Evolutionary conservation across 2,797 vertebrate genomes (phyloP), one percentile per base, ranked within the genome.

Genomic region (Myiothlypis chrysogaster): DNA sequence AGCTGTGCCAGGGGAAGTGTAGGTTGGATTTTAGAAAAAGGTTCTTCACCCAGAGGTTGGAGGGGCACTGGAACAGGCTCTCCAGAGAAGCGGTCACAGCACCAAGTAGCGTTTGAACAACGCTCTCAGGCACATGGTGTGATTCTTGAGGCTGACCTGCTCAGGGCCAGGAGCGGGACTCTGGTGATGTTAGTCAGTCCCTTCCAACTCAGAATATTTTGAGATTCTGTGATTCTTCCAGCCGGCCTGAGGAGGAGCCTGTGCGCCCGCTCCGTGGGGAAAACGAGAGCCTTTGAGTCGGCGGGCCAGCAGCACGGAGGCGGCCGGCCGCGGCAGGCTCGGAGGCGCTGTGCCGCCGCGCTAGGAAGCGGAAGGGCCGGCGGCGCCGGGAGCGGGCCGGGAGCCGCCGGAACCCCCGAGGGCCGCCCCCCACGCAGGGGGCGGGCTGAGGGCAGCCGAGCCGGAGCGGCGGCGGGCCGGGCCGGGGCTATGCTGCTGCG

Each of bases 401-500:
- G 55, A 50, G 3, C 37, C 18, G 76, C 76, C 76, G 52, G 63
- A 79, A 79, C 76, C 53, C 2, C 8, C 12, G 1, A 39, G 81
- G 30, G 55, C 35, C 18, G 10, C 18, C 23, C 41, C 24, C 8
- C 32, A 8, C 9, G 17, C 27, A 5, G 5, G 37, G 61, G 63
- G 71, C 37, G 61, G 71, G 53, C 46, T 52, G 53, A 76, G 71
- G 49, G 71, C 53, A 7, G 55, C 12, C 23, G 71, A 23, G 53
- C 46, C 71, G 28, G 46, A 68, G 71, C 53, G 37, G 63, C 4
- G 61, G 27, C 30, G 14, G 30, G 11, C 35, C 8, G 32, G 70
- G 82, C 53, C 15, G 63, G 39, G 63, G 63, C 47, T 6, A 87
- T 98, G 97, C 69, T 83, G 64, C 95, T 98, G 25, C 87, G 90